phyloP scores from a whole-genome alignment of 2,888 invertebrate genomes.

The Plusia festucae region DNA sequence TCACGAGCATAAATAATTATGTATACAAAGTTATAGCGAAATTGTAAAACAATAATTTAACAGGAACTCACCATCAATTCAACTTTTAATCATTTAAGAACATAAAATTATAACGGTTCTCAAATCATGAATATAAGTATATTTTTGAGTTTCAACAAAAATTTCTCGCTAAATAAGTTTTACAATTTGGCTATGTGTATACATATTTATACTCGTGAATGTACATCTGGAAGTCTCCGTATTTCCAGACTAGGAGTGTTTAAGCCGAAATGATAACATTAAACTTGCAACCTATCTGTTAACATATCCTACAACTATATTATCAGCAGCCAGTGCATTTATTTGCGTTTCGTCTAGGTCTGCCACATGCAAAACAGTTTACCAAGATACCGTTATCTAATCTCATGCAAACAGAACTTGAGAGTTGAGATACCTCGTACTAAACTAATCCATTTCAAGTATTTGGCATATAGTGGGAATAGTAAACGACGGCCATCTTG shows the following conservation, averaged over 20 bases:
- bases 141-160: too few relatives aligned
- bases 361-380: conserved; percentile 39
- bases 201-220: too few relatives aligned
- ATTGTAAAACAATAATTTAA: too few relatives aligned
- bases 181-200: too few relatives aligned
- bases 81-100: too few relatives aligned
- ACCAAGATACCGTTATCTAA: conserved; percentile 34
- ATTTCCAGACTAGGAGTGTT: background rate
- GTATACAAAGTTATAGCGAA: too few relatives aligned
- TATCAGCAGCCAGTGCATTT: background rate
- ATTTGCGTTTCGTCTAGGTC: conserved; percentile 30
- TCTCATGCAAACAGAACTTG: conserved; percentile 27
- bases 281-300: background rate
- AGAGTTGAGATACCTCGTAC: conserved; percentile 17
- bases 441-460: conserved; percentile 9
- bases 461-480: conserved; percentile 9
- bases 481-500: conserved; percentile 10
- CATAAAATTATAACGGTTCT: too few relatives aligned
- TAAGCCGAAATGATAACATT: background rate
- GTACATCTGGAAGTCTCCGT: too few relatives aligned
- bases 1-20: too few relatives aligned
- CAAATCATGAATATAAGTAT: too few relatives aligned
- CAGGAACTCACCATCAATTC: too few relatives aligned
- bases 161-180: too few relatives aligned
- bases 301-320: background rate